These are phyloP conservation scores for Proterorhinus semilunaris DNA, from an alignment of 2,113 vertebrate species.

Conservation along the genomic window DNA sequence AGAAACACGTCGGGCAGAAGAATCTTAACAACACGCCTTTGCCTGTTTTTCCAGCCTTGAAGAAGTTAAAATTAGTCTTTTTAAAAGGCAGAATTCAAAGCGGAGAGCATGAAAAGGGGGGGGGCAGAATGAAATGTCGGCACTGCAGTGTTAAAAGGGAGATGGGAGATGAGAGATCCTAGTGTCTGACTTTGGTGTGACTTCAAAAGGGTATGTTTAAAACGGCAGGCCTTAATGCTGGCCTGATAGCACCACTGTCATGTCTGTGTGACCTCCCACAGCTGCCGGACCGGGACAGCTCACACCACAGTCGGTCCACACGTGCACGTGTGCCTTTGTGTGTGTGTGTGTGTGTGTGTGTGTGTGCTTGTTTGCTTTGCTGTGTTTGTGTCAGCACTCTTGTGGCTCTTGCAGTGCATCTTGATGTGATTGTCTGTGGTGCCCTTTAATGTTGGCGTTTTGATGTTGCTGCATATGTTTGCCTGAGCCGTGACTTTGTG, in stretches of 20 bases:
- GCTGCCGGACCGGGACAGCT: constrained; percentile 69
- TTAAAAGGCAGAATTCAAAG: constrained; percentile 78
- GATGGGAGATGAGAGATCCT: constrained; percentile 79
- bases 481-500: constrained; percentile 44
- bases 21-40: constrained; percentile 68
- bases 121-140: constrained; percentile 75
- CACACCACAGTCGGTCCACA: constrained; percentile 34
- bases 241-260: constrained; percentile 73
- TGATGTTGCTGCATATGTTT: constrained; percentile 63
- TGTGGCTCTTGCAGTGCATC: constrained; percentile 69
- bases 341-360: constrained; percentile 53
- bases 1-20: constrained; percentile 65
- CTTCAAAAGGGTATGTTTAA: constrained; percentile 80
- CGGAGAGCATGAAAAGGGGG: constrained; percentile 71
- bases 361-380: constrained; percentile 61
- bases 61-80: constrained; percentile 79
- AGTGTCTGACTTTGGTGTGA: constrained; percentile 80
- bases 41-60: constrained; percentile 71
- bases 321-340: constrained; percentile 9
- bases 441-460: constrained; percentile 70
- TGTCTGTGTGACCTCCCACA: constrained; percentile 76
- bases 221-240: constrained; percentile 77
- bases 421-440: constrained; percentile 69
- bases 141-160: constrained; percentile 77
- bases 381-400: constrained; percentile 69